Evolutionary conservation across 1,140 invertebrate genomes (phyloP).

Genomic region (Latrodectus geometricus): DNA sequence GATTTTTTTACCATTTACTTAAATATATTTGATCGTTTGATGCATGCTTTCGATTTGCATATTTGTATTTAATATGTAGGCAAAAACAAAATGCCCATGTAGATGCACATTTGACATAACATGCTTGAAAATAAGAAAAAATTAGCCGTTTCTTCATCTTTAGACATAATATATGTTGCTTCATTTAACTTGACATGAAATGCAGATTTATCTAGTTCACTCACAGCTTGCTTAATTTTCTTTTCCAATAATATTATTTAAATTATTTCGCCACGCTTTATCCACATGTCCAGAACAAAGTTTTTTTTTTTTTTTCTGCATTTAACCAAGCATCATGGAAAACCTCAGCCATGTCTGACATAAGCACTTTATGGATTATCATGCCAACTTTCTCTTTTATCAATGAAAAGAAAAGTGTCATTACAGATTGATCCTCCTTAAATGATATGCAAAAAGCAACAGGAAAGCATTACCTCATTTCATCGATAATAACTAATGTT

Average conservation of each 20-base stretch:
- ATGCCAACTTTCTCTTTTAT: neutral
- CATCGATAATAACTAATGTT: slow-evolving; percentile 7
- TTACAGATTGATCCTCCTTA: neutral
- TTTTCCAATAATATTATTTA: neutral
- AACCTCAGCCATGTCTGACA: slow-evolving; percentile 31
- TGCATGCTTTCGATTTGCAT: slow-evolving; percentile 15
- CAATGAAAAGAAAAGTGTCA: neutral
- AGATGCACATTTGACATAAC: neutral
- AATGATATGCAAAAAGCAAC: slow-evolving; percentile 3
- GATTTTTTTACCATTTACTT: slow-evolving; percentile 6
- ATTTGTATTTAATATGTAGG: slow-evolving; percentile 7
- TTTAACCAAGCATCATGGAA: slow-evolving; percentile 1
- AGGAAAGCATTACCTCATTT: slow-evolving; percentile 26
- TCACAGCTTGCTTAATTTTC: slow-evolving; percentile 8
- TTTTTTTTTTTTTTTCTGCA: neutral
- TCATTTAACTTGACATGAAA: neutral
- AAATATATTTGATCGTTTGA: neutral
- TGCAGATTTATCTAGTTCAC: neutral
- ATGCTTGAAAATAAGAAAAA: neutral
- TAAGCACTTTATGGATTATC: neutral
- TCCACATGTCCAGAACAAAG: too few relatives aligned
- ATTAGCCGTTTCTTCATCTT: neutral
- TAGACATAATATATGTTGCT: neutral
- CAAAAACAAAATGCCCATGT: slow-evolving; percentile 4
- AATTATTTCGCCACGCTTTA: slow-evolving; percentile 32